These are phyloP conservation scores for Stichodactyla mertensii DNA, from an alignment of 64 coral and sea anemone genomes.

Conservation along the genomic window DNA sequence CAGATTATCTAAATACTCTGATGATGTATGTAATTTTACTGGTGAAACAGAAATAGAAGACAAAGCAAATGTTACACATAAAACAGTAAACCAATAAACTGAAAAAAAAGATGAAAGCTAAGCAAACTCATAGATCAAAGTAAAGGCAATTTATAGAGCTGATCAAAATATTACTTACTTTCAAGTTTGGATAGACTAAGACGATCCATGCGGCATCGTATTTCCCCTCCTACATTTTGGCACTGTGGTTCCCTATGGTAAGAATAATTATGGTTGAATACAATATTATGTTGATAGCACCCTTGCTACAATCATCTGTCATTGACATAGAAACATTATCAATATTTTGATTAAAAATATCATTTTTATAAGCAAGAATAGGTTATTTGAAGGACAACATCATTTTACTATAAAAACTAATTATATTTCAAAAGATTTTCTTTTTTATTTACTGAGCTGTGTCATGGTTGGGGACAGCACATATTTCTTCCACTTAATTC, in stretches of 20 bases:
- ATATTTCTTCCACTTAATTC: too few species aligned
- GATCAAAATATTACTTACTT: not conserved
- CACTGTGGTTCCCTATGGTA: not conserved
- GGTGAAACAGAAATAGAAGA: not conserved
- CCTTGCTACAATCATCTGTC: too few species aligned
- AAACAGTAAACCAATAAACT: not conserved
- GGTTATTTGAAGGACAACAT: too few species aligned
- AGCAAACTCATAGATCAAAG: not conserved
- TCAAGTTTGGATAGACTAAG: constrained; percentile 58
- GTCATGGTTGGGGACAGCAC: too few species aligned
- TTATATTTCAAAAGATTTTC: too few species aligned
- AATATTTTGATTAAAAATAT: too few species aligned
- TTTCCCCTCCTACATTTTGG: constrained; percentile 8
- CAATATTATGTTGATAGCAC: too few species aligned
- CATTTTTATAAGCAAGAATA: too few species aligned
- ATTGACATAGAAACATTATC: too few species aligned
- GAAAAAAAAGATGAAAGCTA: not conserved
- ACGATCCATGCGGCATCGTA: constrained; percentile 48
- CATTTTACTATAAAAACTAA: too few species aligned
- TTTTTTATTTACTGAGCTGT: too few species aligned
- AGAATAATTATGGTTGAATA: not conserved
- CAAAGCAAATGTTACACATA: not conserved
- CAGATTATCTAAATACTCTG: not conserved
- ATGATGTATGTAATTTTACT: not conserved
- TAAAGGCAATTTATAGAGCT: not conserved